Conservation (phyloP, 2,797 vertebrate species). For the Aeoliscus strigatus region DNA sequence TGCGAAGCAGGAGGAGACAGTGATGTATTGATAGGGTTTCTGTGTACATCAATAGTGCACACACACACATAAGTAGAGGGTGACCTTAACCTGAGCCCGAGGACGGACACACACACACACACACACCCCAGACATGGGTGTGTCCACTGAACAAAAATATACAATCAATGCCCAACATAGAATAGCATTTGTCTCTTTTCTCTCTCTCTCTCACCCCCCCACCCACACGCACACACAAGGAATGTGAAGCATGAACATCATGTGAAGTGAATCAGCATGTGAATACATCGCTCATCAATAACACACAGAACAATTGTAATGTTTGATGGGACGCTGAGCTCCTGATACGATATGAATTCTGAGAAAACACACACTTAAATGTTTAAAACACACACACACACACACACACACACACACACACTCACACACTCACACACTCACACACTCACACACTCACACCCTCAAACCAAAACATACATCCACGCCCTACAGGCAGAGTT, state of each 20-base stretch:
- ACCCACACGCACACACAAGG: constrained; percentile 3
- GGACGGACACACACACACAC: constrained; percentile 3
- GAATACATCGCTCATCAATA: constrained; percentile 14
- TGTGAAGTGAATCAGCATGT: constrained; percentile 35
- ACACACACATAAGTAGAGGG: constrained; percentile 7
- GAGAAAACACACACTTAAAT: not conserved
- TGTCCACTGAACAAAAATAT: not conserved
- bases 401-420: constrained; percentile 11
- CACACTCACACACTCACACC: not conserved
- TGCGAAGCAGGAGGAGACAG: constrained; percentile 14
- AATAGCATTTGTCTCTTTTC: too few relatives aligned
- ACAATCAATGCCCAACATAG: constrained; percentile 11
- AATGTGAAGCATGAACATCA: constrained; percentile 26
- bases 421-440: constrained; percentile 6
- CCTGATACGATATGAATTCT: constrained; percentile 24
- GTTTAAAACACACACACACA: too few relatives aligned
- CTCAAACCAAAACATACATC: not conserved
- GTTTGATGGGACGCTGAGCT: constrained; percentile 26
- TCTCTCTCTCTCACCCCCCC: constrained; percentile 4
- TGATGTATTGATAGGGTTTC: constrained; percentile 23
- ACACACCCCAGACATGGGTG: not conserved
- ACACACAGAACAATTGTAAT: constrained; percentile 21
- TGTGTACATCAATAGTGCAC: constrained; percentile 17
- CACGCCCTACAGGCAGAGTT: not conserved
- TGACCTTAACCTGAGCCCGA: constrained; percentile 1